phyloP scores from a whole-genome alignment of 2,888 invertebrate species.

The Drosophila eohydei region DNA sequence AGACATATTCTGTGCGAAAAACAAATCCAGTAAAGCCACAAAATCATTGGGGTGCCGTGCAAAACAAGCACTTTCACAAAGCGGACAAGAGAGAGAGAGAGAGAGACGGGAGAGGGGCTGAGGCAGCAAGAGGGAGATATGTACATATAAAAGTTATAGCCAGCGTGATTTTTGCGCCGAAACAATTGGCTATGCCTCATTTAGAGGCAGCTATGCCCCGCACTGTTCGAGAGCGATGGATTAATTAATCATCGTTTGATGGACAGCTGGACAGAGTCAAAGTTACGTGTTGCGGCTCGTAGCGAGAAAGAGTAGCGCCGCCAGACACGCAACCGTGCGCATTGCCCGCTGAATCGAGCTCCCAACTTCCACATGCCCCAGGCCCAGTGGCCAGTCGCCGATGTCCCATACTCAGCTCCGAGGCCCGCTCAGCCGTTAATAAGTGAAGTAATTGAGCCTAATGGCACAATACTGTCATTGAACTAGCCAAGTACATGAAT shows the following conservation, averaged over 20 bases:
- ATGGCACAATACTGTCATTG: slow-evolving; percentile 31
- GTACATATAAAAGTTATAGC: neutral
- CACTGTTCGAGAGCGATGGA: slow-evolving; percentile 5
- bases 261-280: slow-evolving; percentile 23
- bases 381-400: neutral
- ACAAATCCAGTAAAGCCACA: slow-evolving; percentile 15
- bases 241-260: slow-evolving; percentile 42
- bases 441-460: slow-evolving; percentile 55
- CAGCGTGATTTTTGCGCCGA: slow-evolving; percentile 3
- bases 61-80: slow-evolving; percentile 15
- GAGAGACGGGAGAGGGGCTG: neutral
- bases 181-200: slow-evolving; percentile 40
- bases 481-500: slow-evolving; percentile 20
- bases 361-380: slow-evolving; percentile 3
- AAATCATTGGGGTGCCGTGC: slow-evolving; percentile 3
- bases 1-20: slow-evolving; percentile 28
- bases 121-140: neutral
- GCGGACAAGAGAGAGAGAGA: neutral
- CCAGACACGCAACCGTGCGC: slow-evolving; percentile 36
- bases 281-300: slow-evolving; percentile 21
- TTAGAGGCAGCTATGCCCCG: slow-evolving; percentile 3
- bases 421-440: slow-evolving; percentile 15
- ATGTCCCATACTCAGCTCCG: neutral
- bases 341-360: slow-evolving; percentile 27
- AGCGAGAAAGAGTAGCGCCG: slow-evolving; percentile 14